A percentile compares a stretch with the other conserved stretches of the same genome.
phyloP scores from a whole-genome alignment of 2,888 invertebrate species.

The Polylopha cassiicola region DNA sequence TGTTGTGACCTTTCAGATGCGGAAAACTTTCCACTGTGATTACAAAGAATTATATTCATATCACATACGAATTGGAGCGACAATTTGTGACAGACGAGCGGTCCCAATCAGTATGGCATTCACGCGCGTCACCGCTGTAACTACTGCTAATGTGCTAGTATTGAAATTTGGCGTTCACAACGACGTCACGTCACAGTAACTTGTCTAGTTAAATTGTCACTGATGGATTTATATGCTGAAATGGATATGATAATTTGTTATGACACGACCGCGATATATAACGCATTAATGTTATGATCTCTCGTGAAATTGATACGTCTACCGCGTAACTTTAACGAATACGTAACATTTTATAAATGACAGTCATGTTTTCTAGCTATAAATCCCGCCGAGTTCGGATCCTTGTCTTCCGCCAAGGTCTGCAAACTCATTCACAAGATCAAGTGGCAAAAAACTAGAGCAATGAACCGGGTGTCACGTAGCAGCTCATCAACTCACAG shows the following conservation, averaged over 20 bases:
- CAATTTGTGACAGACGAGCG: slow-evolving; percentile 66
- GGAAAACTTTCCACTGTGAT: slow-evolving; percentile 20
- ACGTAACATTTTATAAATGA: slow-evolving; percentile 32
- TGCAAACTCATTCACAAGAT: slow-evolving; percentile 27
- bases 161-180: slow-evolving; percentile 66
- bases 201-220: slow-evolving; percentile 50
- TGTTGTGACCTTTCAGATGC: not conserved
- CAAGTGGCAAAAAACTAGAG: slow-evolving; percentile 69
- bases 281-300: slow-evolving; percentile 16
- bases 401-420: slow-evolving; percentile 24
- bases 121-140: slow-evolving; percentile 63
- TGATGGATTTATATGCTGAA: slow-evolving; percentile 33
- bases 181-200: slow-evolving; percentile 38
- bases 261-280: slow-evolving; percentile 27
- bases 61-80: slow-evolving; percentile 66
- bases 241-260: slow-evolving; percentile 40
- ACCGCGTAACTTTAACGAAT: slow-evolving; percentile 29
- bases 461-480: slow-evolving; percentile 73
- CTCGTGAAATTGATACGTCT: slow-evolving; percentile 15
- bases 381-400: slow-evolving; percentile 41
- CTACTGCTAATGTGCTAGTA: slow-evolving; percentile 60
- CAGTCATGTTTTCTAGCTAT: slow-evolving; percentile 46
- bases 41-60: slow-evolving; percentile 41
- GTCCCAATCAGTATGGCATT: slow-evolving; percentile 67
- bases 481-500: slow-evolving; percentile 61